These are phyloP conservation scores for Oostethus manadensis DNA, from an alignment of 2,113 vertebrate species.

Conservation along the genomic window DNA sequence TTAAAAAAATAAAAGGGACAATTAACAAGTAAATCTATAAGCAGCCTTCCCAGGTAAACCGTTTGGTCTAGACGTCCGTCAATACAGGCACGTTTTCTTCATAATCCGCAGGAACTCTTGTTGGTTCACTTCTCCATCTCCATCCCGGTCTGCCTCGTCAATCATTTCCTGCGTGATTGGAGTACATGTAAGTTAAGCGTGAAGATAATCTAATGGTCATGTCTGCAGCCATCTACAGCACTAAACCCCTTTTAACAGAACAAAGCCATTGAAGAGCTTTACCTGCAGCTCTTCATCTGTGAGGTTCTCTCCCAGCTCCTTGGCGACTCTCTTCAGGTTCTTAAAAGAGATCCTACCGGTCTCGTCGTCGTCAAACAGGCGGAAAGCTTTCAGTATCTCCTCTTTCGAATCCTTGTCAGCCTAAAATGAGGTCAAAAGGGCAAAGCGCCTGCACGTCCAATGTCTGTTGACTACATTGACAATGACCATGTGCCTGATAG, in stretches of 20 bases:
- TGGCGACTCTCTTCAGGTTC: conserved; percentile 89
- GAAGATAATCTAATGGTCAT: not conserved
- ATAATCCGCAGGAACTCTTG: conserved; percentile 92
- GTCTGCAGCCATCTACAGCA: not conserved
- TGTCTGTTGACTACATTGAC: not conserved
- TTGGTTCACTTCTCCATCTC: conserved; percentile 91
- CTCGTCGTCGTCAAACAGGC: conserved; percentile 89
- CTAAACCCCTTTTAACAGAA: no score
- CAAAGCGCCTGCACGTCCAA: not conserved
- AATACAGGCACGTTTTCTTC: conserved; percentile 93
- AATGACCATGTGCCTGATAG: not conserved
- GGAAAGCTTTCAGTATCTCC: conserved; percentile 93
- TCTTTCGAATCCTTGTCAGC: conserved; percentile 94
- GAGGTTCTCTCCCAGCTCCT: conserved; percentile 87
- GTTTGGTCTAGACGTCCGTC: conserved; percentile 33
- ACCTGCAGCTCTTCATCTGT: conserved; percentile 94
- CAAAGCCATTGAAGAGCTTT: not conserved
- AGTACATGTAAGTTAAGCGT: not conserved
- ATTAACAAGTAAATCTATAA: conserved; percentile 5
- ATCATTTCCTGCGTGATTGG: conserved; percentile 84
- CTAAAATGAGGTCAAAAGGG: conserved; percentile 45
- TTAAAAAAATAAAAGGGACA: not conserved
- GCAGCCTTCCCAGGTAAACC: conserved; percentile 36
- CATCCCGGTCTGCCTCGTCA: conserved; percentile 86
- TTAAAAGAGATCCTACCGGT: conserved; percentile 92